A percentile compares a stretch with the other conserved stretches of the same genome.
Conservation (phyloP, 2,888 invertebrate species). For the Sycophila texana region DNA sequence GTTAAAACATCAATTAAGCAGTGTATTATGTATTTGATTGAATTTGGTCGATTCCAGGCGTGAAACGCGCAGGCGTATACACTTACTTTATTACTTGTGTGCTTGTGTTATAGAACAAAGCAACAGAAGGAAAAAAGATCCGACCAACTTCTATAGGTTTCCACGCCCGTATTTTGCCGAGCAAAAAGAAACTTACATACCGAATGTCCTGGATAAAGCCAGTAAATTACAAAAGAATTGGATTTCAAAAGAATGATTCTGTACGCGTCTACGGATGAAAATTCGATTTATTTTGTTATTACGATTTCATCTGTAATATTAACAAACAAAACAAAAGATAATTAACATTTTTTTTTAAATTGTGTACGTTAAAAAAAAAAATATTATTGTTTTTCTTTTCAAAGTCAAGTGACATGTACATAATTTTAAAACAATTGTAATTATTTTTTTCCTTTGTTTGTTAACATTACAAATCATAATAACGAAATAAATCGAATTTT, state of each 20-base stretch:
- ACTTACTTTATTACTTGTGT: slow-evolving; percentile 17
- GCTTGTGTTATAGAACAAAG: slow-evolving; percentile 39
- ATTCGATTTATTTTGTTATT: slow-evolving; percentile 9
- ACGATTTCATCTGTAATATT: not conserved
- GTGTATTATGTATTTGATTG: slow-evolving; percentile 15
- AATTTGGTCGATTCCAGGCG: slow-evolving; percentile 8
- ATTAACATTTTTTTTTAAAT: not conserved
- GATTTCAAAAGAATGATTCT: slow-evolving; percentile 27
- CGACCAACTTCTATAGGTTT: slow-evolving; percentile 7
- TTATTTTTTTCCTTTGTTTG: not conserved
- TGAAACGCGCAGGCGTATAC: not conserved
- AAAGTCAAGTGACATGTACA: too few species aligned
- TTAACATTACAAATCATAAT: not conserved
- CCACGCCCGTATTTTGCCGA: slow-evolving; percentile 18
- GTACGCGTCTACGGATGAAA: not conserved
- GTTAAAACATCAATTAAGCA: not conserved
- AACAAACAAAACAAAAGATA: not conserved
- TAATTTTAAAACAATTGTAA: too few species aligned
- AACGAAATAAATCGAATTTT: slow-evolving; percentile 7
- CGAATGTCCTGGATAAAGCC: slow-evolving; percentile 32
- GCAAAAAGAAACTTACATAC: slow-evolving; percentile 33
- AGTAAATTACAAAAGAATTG: slow-evolving; percentile 34
- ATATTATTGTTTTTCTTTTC: too few species aligned
- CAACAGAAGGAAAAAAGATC: slow-evolving; percentile 25
- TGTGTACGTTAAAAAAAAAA: not conserved